Conservation (phyloP, 2,113 vertebrate species). For the Brachirus orientalis region DNA sequence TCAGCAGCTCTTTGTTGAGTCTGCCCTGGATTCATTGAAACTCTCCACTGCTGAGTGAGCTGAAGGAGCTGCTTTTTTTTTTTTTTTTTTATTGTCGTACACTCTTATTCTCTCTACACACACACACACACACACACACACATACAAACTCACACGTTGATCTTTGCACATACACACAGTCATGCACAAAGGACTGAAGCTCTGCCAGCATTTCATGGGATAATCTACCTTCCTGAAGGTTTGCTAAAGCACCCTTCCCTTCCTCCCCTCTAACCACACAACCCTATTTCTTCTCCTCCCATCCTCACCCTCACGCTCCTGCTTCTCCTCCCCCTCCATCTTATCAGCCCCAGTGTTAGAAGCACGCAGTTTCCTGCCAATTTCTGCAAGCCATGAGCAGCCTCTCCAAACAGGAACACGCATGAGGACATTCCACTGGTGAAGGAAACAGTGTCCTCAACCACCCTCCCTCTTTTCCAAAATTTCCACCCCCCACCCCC, state of each 20-base stretch:
- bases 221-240: conserved; percentile 83
- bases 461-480: conserved; percentile 31
- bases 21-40: conserved; percentile 76
- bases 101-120: conserved; percentile 33
- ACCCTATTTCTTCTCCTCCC: conserved; percentile 29
- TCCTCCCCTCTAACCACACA: conserved; percentile 32
- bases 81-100: conserved; percentile 51
- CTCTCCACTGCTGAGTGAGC: conserved; percentile 68
- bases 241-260: conserved; percentile 64
- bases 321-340: conserved; percentile 29
- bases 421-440: conserved; percentile 79
- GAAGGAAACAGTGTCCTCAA: conserved; percentile 78
- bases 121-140: conserved; percentile 35
- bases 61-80: conserved; percentile 65
- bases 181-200: conserved; percentile 59
- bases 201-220: conserved; percentile 78
- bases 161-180: conserved; percentile 16
- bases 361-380: conserved; percentile 76
- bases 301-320: conserved; percentile 16
- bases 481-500: conserved; percentile 11
- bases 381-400: conserved; percentile 67
- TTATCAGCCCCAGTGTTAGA: conserved; percentile 68
- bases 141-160: conserved; percentile 21
- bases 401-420: conserved; percentile 82
- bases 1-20: conserved; percentile 73